Evolutionary conservation across 2,113 vertebrate species (phyloP).

Genomic region (Apteryx owenii): DNA sequence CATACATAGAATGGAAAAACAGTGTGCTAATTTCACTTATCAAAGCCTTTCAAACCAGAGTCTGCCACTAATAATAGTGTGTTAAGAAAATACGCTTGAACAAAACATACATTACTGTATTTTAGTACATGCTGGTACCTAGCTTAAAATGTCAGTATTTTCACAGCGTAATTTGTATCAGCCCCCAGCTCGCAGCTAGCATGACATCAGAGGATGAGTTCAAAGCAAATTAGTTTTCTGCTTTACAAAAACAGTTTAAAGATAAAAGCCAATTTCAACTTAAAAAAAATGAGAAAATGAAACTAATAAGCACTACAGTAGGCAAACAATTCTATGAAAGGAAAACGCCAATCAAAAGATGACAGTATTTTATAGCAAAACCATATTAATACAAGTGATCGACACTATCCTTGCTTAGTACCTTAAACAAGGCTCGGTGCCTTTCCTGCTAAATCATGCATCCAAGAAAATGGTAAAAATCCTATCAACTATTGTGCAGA

Average conservation of each 20-base stretch:
- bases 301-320: not conserved
- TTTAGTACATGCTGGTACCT: constrained; percentile 40
- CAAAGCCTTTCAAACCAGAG: constrained; percentile 30
- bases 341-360: constrained; percentile 23
- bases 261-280: constrained; percentile 25
- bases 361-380: not conserved
- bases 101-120: not conserved
- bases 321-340: constrained; percentile 4
- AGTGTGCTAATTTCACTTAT: constrained; percentile 63
- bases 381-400: not conserved
- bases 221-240: constrained; percentile 34
- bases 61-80: constrained; percentile 38
- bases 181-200: constrained; percentile 29
- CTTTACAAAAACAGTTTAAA: constrained; percentile 33
- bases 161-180: constrained; percentile 54
- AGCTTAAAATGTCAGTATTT: constrained; percentile 48
- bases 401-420: not conserved
- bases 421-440: not conserved
- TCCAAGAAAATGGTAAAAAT: not conserved
- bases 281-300: not conserved
- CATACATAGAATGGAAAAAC: constrained; percentile 61
- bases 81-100: constrained; percentile 10
- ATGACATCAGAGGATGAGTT: constrained; percentile 48
- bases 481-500: not conserved
- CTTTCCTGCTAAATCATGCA: not conserved